Conservation (phyloP, 2,888 invertebrate species). For the Eremobia ochroleuca region DNA sequence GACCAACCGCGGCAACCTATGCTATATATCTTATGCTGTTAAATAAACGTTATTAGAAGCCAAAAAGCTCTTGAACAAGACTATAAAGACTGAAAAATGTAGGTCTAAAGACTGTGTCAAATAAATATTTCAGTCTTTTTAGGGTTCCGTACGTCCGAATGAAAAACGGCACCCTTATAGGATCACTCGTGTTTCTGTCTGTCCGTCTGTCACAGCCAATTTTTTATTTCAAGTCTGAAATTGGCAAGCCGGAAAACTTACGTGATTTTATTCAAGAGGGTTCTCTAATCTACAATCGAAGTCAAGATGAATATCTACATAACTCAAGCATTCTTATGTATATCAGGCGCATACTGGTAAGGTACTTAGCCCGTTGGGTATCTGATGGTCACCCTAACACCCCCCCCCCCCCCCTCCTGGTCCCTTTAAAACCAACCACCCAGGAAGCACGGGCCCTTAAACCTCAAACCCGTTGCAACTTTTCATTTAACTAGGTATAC, state of each 20-base stretch:
- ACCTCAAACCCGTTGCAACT: not conserved
- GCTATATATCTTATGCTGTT: not conserved
- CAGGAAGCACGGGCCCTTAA: not conserved
- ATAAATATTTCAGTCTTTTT: not conserved
- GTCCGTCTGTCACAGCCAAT: not conserved
- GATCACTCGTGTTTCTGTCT: too few species aligned
- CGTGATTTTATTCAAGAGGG: not conserved
- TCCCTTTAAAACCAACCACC: not conserved
- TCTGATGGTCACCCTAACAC: not conserved
- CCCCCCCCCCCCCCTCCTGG: too few species aligned
- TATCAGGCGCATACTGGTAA: not conserved
- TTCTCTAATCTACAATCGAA: not conserved
- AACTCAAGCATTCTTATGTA: not conserved
- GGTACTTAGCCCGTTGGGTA: not conserved
- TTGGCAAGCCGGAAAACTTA: not conserved
- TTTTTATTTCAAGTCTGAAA: not conserved
- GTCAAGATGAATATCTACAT: too few species aligned
- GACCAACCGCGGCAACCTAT: too few species aligned
- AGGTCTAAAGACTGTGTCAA: not conserved
- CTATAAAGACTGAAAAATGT: not conserved
- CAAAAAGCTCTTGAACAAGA: not conserved
- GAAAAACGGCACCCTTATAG: not conserved
- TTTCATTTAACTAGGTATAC: not conserved
- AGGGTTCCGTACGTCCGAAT: not conserved
- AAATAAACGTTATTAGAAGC: not conserved